Base-by-base conservation (phyloP, 2,113 vertebrate species). In the Seriola rivoliana region DNA sequence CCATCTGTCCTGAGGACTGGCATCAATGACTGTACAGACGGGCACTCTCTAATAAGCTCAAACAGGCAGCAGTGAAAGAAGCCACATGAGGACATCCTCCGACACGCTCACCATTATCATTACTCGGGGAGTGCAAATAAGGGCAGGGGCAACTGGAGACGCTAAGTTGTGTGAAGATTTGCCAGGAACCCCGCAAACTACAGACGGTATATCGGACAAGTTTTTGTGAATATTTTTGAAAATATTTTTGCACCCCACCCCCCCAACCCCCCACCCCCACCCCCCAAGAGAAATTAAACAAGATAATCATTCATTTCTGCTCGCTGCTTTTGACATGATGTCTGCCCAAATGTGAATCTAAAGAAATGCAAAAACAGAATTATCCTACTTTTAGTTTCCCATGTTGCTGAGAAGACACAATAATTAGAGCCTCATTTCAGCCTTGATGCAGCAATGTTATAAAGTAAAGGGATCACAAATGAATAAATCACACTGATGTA, bases 1-100 rank as follows among this genome's bases (percentile, higher is more conserved):
- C 93, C 92, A 94, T 93, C 90, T 93, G 93, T 91, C 91, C 85
- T 38, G 71, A 78, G 87, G 81, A 83, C 87, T 94, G 93, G 93
- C 93, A 90, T 87, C 87, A 80, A 76, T 82, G 90, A 88, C 88
- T 75, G 85, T 85, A 77, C 91, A 94, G 92, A 93, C 87, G 88
- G 93, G 38, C 85, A 75, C 88, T 84, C 67, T 67, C 91, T 94
- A 94, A 94, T 91, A 88, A 90, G 93, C 89, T 92, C 89, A 90
- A 87, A 91, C 86, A 82, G 82, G 84, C 88, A 88, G 79, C 88
- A 92, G 85, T 71, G 81, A 86, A 75, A 77, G 78, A 90, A 79
- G 88, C 75, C 90, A 91, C 81, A 69, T 81, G 84, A 93, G 93
- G 91, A 93, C 88, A 92, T 57, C 77, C 78, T 78, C 71, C n/a